These are phyloP conservation scores for Aspidiotus destructor DNA, from an alignment of 2,888 invertebrate species.

Conservation along the genomic window DNA sequence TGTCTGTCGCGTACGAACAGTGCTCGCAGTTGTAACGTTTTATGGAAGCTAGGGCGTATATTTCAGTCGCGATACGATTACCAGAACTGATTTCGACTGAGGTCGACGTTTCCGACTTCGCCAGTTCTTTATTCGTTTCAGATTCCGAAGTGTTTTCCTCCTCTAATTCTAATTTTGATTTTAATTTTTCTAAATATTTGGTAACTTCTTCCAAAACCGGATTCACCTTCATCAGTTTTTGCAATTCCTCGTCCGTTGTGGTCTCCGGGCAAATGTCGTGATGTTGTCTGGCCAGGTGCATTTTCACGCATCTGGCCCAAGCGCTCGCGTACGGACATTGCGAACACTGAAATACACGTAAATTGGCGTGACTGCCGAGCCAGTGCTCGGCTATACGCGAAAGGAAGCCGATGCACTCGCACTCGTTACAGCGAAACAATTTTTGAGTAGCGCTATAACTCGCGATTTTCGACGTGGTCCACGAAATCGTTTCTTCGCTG, in stretches of 20 bases:
- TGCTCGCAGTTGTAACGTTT: slow-evolving; percentile 77
- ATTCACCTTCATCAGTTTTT: slow-evolving; percentile 53
- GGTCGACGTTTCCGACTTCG: background rate
- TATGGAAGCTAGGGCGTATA: slow-evolving; percentile 34
- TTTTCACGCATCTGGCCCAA: slow-evolving; percentile 64
- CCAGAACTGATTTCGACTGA: background rate
- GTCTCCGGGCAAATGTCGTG: slow-evolving; percentile 59
- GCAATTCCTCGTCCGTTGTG: slow-evolving; percentile 42
- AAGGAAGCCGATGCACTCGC: slow-evolving; percentile 64
- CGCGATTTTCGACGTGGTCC: slow-evolving; percentile 70
- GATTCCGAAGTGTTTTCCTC: background rate
- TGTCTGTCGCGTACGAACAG: slow-evolving; percentile 84
- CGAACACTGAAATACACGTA: slow-evolving; percentile 54
- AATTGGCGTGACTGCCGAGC: slow-evolving; percentile 62
- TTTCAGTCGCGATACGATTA: slow-evolving; percentile 24
- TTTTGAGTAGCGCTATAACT: slow-evolving; percentile 68
- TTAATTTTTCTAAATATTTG: slow-evolving; percentile 56
- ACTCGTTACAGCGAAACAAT: slow-evolving; percentile 63
- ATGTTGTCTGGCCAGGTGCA: slow-evolving; percentile 63
- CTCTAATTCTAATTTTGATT: slow-evolving; percentile 28
- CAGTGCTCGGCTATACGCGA: slow-evolving; percentile 66
- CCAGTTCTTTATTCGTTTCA: background rate
- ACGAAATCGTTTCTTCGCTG: slow-evolving; percentile 59
- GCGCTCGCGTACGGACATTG: slow-evolving; percentile 65
- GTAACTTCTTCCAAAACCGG: slow-evolving; percentile 64